Evolutionary conservation across 2,888 invertebrate genomes (phyloP), one percentile per base, ranked within the genome.

Genomic region (Allophyes oxyacanthae): DNA sequence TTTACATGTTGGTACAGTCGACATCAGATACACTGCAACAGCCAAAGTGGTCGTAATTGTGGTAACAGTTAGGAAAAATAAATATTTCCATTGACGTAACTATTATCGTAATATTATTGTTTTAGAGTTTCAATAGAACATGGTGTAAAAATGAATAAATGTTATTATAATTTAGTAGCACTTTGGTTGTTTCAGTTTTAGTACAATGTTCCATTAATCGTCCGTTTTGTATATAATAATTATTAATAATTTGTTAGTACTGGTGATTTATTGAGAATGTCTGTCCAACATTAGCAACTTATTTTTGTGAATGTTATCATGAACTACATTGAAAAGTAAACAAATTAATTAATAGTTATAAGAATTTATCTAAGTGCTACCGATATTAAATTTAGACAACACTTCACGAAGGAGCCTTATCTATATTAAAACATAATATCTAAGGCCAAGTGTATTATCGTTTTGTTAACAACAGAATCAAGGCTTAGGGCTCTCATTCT

Each of bases 401-500:
- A 71, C 41, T 57, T 68, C 59, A 68, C 69, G 20, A 20, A 60
- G 49, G 44, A 62, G 57, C 59, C 65, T 72, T 72, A 55, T 33
- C 43, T 38, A 59, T 41, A 45, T 37, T 41, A 26, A 28, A 46
- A 58, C 4, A 36, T 26, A 20, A 43, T 48, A n/a, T 50, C 51
- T 40, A 34, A 44, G 14, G 11, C 34, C 13, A 46, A 57, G 41
- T 54, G 30, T 48, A 59, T 48, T 69, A 50, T 54, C 2, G 14
- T 52, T 28, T 37, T 52, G 40, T 20, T 48, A 56, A 51, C 36
- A 42, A 56, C 36, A 36, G 15, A 58, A 49, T 38, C 36, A 25
- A 26, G 20, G 8, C 37, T 15, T 15, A 38, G 28, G 45, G n/a
- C n/a, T n/a, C 11, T 43, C 26, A 50, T 48, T 48, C 20, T 14